These are phyloP conservation scores for Mimachlamys varia DNA, from an alignment of 2,888 invertebrate species.

Conservation along the genomic window DNA sequence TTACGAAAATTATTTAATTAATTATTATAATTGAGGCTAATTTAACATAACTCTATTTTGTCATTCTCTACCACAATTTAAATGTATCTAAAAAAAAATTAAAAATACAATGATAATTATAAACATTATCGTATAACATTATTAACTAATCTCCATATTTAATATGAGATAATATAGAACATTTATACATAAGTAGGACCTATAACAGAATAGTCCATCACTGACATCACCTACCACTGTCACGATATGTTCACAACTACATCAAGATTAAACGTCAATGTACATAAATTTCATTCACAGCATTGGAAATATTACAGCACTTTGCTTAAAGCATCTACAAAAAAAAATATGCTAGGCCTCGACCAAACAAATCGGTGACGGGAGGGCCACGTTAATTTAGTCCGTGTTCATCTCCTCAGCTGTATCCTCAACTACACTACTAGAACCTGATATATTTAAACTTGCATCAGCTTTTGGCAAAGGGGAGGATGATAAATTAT, in stretches of 20 bases:
- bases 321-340: conserved; percentile 40
- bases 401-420: background rate
- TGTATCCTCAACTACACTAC: background rate
- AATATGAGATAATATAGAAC: conserved; percentile 18
- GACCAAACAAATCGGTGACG: background rate
- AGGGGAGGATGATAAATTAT: conserved; percentile 53
- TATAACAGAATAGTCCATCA: background rate
- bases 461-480: conserved; percentile 52
- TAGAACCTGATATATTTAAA: conserved; percentile 22
- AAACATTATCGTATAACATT: conserved; percentile 11
- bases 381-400: background rate
- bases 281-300: conserved; percentile 21
- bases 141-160: conserved; percentile 4
- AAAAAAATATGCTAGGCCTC: background rate
- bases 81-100: conserved; percentile 22
- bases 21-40: background rate
- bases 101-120: conserved; percentile 20
- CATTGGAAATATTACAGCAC: conserved; percentile 38
- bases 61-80: conserved; percentile 11
- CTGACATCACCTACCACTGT: background rate
- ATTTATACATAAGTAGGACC: conserved; percentile 16
- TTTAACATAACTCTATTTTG: background rate
- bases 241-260: conserved; percentile 36
- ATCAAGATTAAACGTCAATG: background rate
- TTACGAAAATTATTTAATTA: background rate